Percentiles rank a stretch among this genome's conserved stretches.
Evolutionary conservation across 2,888 invertebrate species (phyloP).

Genomic region (Habrosyne pyritoides): DNA sequence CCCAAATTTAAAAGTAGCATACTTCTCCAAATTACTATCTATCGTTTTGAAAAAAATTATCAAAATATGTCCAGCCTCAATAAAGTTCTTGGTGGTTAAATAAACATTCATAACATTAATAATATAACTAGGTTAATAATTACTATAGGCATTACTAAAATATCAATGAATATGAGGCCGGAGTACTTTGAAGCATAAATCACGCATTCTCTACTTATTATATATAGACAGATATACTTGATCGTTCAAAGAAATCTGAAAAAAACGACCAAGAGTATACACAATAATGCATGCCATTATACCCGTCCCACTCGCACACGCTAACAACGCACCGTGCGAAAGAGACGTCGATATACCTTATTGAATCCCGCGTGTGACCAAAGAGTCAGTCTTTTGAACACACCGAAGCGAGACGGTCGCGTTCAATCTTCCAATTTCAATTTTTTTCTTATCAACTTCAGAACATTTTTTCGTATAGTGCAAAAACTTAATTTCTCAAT

Average conservation of each 20-base stretch:
- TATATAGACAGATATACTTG: slow-evolving; percentile 67
- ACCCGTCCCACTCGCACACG: slow-evolving; percentile 46
- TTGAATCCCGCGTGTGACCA: slow-evolving; percentile 46
- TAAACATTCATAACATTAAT: no score
- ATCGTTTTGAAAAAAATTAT: no score
- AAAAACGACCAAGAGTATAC: slow-evolving; percentile 68
- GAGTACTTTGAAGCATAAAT: slow-evolving; percentile 58
- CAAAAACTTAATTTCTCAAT: not conserved
- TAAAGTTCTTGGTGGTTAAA: no score
- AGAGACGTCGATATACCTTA: slow-evolving; percentile 54
- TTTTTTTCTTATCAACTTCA: slow-evolving; percentile 5
- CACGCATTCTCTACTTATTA: slow-evolving; percentile 73
- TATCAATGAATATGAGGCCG: not conserved
- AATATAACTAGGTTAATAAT: no score
- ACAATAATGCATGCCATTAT: slow-evolving; percentile 77
- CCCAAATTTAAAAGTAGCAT: no score
- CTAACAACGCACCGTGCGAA: slow-evolving; percentile 25
- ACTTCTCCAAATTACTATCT: no score
- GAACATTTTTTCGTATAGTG: not conserved
- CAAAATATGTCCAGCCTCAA: no score
- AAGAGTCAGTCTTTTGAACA: slow-evolving; percentile 50
- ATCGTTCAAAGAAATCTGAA: slow-evolving; percentile 77
- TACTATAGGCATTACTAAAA: not conserved
- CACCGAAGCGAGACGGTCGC: slow-evolving; percentile 28
- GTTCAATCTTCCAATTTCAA: slow-evolving; percentile 1